Evolutionary conservation across 2,888 invertebrate genomes (phyloP), one percentile per base, ranked within the genome.

Genomic region (Myopa testacea): DNA sequence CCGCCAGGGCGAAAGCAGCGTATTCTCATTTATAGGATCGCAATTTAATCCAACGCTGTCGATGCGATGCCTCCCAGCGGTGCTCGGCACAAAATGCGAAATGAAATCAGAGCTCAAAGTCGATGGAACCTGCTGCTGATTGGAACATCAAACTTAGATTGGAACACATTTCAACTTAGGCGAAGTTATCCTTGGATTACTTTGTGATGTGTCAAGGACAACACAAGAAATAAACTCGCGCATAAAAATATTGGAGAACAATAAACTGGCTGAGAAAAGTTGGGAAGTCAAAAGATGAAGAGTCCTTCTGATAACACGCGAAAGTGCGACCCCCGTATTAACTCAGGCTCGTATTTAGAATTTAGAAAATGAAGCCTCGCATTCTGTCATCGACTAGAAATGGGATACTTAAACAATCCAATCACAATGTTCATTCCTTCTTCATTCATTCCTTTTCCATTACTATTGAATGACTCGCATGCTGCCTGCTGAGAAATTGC

Each of bases 391-490:
- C 26, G 26, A 26, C 26, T 26, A 26, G 2, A 2, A 26, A 26
- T 26, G 2, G 26, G 26, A 26, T 26, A 26, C 26, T 26, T 26
- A 26, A 26, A 26, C 26, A 1, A 78, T 78, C 78, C 79, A 78
- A 76, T 79, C 79, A 79, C 77, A 77, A 78, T 79, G 55, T 70
- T 10, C 55, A 16, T 55, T 55, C 14, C 0, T 60, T 60, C 16
- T 70, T 10, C 55, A 16, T 55, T 55, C 14, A 14, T 60, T 60
- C 16, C 19, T 16, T 19, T 75, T 79, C 77, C 75, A 79, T 77
- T 78, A 73, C 72, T 50, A 75, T 78, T 76, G 79, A 79, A 62
- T 71, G 74, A 65, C 52, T 65, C 74, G 65, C 50, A 1, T 8
- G 3, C 10, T 45, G 6, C 45, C 10, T 45, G 6, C 45, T 34